A percentile compares a stretch with the other conserved stretches of the same genome.
Conservation (phyloP, 2,888 invertebrate species). For the Barypeithes pellucidus region DNA sequence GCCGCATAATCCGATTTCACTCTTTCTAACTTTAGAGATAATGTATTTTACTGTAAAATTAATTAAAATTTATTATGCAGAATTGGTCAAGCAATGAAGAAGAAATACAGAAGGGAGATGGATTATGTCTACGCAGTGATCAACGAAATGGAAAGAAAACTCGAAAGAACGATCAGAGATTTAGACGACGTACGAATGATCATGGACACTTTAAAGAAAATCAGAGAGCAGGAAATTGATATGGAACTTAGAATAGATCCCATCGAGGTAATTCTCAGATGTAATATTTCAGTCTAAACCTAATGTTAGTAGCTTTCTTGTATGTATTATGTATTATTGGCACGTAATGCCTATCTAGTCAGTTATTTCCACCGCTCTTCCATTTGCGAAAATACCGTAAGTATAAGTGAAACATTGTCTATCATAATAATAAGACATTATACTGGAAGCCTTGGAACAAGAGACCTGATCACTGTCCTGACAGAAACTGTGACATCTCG, state of each 20-base stretch:
- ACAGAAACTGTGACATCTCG: conserved; percentile 53
- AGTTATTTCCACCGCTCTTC: no score
- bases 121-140: conserved; percentile 94
- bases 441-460: not conserved
- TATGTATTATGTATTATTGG: no score
- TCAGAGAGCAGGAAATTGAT: conserved; percentile 95
- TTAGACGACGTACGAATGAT: conserved; percentile 94
- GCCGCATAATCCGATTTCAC: no score
- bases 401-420: no score
- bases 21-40: no score
- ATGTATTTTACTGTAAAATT: no score
- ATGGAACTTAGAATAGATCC: conserved; percentile 96
- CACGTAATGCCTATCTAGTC: no score
- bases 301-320: no score
- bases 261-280: conserved; percentile 82
- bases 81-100: conserved; percentile 90
- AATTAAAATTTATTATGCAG: conserved; percentile 59
- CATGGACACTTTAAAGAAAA: conserved; percentile 94
- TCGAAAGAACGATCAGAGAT: conserved; percentile 91
- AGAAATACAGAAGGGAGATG: conserved; percentile 93
- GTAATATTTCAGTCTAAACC: no score
- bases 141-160: conserved; percentile 91
- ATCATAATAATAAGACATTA: no score
- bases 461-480: conserved; percentile 1
- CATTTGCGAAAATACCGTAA: no score